phyloP scores from a whole-genome alignment of 2,113 vertebrate species.

The Porphyrio hochstetteri region DNA sequence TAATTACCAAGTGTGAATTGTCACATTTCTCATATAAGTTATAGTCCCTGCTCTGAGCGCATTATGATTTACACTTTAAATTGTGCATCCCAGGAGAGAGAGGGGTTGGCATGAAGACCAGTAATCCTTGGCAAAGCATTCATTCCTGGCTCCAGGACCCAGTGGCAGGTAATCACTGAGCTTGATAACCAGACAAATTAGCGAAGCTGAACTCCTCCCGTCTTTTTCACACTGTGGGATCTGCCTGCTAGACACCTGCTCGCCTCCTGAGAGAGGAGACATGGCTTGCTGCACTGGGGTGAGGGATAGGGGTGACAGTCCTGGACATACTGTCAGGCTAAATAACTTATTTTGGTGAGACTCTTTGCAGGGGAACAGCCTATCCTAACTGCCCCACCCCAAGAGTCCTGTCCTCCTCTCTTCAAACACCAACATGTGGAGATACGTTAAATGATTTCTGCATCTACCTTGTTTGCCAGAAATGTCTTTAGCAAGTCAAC shows the following conservation, averaged over 20 bases:
- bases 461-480: not conserved
- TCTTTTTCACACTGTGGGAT: not conserved
- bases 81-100: not conserved
- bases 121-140: not conserved
- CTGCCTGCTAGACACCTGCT: not conserved
- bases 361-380: not conserved
- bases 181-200: not conserved
- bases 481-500: conserved; percentile 11
- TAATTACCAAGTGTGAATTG: conserved; percentile 29
- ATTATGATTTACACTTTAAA: not conserved
- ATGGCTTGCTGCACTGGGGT: not conserved
- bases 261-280: not conserved
- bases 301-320: not conserved
- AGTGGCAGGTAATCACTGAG: not conserved
- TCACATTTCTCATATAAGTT: not conserved
- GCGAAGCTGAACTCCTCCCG: not conserved
- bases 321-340: not conserved
- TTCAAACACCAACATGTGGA: not conserved
- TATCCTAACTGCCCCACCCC: not conserved
- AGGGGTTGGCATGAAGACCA: not conserved
- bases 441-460: not conserved
- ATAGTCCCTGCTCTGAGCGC: not conserved
- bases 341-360: not conserved
- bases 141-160: not conserved
- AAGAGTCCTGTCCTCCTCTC: not conserved